phyloP scores from a whole-genome alignment of 2,797 vertebrate genomes.

The Cyprinodon diabolis region DNA sequence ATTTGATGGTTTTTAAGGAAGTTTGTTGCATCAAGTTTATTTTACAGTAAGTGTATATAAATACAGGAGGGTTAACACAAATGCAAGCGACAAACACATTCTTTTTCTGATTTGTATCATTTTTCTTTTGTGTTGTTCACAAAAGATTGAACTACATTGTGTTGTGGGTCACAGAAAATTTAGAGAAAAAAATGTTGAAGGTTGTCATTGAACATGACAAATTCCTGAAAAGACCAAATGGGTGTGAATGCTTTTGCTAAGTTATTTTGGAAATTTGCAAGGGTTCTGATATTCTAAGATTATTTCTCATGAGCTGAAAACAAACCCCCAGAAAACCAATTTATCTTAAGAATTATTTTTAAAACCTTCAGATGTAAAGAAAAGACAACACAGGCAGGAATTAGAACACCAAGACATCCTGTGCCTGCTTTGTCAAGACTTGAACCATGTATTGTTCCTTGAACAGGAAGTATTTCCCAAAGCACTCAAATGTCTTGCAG shows the following conservation, averaged over 20 bases:
- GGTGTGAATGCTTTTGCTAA: not conserved
- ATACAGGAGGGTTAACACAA: too few relatives aligned
- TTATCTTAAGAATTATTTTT: not conserved
- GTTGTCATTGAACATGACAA: not conserved
- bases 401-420: not conserved
- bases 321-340: not conserved
- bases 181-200: not conserved
- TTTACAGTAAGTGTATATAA: not conserved
- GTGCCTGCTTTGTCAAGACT: not conserved
- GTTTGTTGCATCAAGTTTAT: not conserved
- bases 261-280: not conserved
- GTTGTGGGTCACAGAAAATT: not conserved
- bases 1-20: too few relatives aligned
- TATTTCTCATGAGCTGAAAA: not conserved
- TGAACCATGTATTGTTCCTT: slow-evolving; percentile 5
- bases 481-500: slow-evolving; percentile 2
- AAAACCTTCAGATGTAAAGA: not conserved
- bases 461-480: slow-evolving; percentile 19
- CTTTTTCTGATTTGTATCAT: not conserved
- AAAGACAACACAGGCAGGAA: not conserved
- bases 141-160: not conserved
- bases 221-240: not conserved
- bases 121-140: not conserved
- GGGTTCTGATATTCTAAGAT: not conserved
- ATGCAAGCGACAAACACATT: too few relatives aligned